A percentile compares a stretch with the other conserved stretches of the same genome.
phyloP scores from a whole-genome alignment of 2,797 vertebrate genomes.

The Spinus pinus region DNA sequence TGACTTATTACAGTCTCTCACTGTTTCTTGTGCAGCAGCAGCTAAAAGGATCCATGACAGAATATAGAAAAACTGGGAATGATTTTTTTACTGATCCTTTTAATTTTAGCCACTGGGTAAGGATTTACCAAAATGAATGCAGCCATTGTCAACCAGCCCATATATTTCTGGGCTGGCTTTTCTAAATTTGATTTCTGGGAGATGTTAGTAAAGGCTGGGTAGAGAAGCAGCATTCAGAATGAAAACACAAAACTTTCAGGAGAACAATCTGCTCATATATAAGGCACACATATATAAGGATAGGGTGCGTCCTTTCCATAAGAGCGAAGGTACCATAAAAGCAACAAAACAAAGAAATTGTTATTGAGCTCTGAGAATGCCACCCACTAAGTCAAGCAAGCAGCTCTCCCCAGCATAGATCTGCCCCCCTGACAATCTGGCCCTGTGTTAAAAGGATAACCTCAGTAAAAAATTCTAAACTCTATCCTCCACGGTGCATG shows the following conservation, averaged over 20 bases:
- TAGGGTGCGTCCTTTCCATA: neutral
- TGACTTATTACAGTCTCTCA: neutral
- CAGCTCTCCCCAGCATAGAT: neutral
- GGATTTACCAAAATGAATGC: conserved; percentile 36
- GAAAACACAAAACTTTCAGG: conserved; percentile 11
- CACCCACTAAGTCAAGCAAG: conserved; percentile 54
- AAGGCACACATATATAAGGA: neutral
- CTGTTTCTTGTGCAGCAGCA: neutral
- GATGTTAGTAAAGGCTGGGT: neutral
- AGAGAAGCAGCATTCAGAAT: neutral
- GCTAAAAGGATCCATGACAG: neutral
- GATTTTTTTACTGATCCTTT: neutral
- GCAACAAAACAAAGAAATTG: conserved; percentile 59
- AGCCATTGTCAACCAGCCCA: neutral
- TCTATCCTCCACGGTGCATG: conserved; percentile 63
- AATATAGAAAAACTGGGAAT: neutral
- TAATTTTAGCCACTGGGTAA: neutral
- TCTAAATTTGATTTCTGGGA: neutral
- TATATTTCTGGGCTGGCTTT: neutral
- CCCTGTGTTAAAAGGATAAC: conserved; percentile 45
- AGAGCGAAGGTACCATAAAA: conserved; percentile 21
- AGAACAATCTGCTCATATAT: conserved; percentile 5
- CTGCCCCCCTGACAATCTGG: conserved; percentile 20
- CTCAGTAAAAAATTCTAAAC: conserved; percentile 45
- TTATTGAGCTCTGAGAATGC: neutral